A percentile compares a stretch with the other conserved stretches of the same genome.
phyloP scores from a whole-genome alignment of 2,888 invertebrate species.

The Clanis bilineata region DNA sequence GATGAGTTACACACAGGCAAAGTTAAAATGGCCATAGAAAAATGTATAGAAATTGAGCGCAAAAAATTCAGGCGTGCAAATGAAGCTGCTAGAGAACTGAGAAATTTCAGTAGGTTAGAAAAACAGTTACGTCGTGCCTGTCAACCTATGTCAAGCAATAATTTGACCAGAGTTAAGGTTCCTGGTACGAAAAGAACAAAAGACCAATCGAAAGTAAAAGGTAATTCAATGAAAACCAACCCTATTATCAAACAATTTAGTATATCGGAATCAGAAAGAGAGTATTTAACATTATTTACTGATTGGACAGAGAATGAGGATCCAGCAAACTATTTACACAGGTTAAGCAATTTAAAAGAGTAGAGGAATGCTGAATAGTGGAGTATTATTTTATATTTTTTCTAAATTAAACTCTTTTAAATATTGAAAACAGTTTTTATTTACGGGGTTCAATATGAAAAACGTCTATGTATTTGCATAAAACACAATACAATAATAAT shows the following conservation, averaged over 20 bases:
- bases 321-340: conserved; percentile 53
- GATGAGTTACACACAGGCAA: conserved; percentile 80
- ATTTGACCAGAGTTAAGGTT: conserved; percentile 18
- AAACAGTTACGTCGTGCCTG: conserved; percentile 65
- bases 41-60: conserved; percentile 76
- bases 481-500: conserved; percentile 67
- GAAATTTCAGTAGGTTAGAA: conserved; percentile 72
- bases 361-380: background rate
- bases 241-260: conserved; percentile 25
- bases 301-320: conserved; percentile 65
- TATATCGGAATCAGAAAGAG: conserved; percentile 57
- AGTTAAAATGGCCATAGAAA: conserved; percentile 75
- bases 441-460: conserved; percentile 70
- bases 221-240: conserved; percentile 20
- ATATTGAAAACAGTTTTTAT: conserved; percentile 77
- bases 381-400: background rate
- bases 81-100: conserved; percentile 81
- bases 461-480: conserved; percentile 61
- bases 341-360: conserved; percentile 26
- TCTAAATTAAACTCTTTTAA: conserved; percentile 36
- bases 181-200: conserved; percentile 13
- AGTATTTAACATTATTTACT: conserved; percentile 68
- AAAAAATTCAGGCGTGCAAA: conserved; percentile 76
- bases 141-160: conserved; percentile 41
- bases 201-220: conserved; percentile 22